phyloP scores from a whole-genome alignment of 2,797 vertebrate genomes.

The Phataginus tetradactyla region DNA sequence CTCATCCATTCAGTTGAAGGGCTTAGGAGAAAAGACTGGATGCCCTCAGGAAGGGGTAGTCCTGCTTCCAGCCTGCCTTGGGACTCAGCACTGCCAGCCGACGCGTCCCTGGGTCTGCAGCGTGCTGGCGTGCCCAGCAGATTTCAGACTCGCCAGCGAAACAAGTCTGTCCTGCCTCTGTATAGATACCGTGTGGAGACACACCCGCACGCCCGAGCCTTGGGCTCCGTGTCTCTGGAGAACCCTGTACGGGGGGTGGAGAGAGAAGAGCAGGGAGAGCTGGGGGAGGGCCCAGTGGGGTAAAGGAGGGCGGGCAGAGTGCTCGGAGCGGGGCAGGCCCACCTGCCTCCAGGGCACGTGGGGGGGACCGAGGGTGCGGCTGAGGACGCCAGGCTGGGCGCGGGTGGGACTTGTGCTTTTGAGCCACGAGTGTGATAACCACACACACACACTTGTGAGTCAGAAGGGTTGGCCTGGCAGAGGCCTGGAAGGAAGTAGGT shows the following conservation, averaged over 20 bases:
- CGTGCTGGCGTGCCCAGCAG: not conserved
- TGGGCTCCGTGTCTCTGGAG: not conserved
- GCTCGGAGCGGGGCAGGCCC: not conserved
- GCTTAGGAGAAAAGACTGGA: not conserved
- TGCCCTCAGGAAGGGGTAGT: not conserved
- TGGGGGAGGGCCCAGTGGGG: not conserved
- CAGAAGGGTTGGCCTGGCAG: not conserved
- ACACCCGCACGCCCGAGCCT: not conserved
- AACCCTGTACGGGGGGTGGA: not conserved
- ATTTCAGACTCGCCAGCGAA: not conserved
- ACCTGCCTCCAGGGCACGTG: not conserved
- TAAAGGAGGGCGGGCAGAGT: not conserved
- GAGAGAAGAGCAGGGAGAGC: not conserved
- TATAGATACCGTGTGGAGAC: not conserved
- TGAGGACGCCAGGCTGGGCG: not conserved
- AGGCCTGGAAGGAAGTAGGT: not conserved
- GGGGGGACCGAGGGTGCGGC: not conserved
- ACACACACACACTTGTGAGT: no score
- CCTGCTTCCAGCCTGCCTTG: not conserved
- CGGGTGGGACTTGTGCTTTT: not conserved
- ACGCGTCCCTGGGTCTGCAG: not conserved
- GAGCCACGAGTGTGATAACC: not conserved
- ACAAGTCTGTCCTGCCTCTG: not conserved
- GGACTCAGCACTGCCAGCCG: not conserved
- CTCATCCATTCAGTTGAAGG: not conserved